Conservation (phyloP, 2,888 invertebrate species). For the Thecophora atra region DNA sequence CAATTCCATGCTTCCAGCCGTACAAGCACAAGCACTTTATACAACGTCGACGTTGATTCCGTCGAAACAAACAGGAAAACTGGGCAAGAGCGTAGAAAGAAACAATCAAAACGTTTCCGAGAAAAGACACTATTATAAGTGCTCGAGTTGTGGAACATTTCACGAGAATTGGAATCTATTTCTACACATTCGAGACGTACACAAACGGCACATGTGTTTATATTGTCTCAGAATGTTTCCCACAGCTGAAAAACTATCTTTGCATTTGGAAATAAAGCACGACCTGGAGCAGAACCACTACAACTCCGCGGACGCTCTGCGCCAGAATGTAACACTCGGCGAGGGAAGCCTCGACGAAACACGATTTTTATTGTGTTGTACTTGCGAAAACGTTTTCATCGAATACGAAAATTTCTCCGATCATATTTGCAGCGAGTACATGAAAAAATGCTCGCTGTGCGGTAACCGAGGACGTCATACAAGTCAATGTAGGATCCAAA, state of each 20-base stretch:
- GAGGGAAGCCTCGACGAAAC: constrained; percentile 64
- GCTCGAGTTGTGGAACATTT: constrained; percentile 83
- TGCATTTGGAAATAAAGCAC: constrained; percentile 82
- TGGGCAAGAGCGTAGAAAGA: neutral
- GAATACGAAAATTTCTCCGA: constrained; percentile 80
- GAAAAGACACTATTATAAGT: constrained; percentile 76
- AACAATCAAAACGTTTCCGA: neutral
- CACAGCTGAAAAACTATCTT: constrained; percentile 79
- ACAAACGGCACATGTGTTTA: constrained; percentile 82
- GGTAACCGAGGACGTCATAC: constrained; percentile 63
- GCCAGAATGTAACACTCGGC: constrained; percentile 67
- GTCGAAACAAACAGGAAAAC: constrained; percentile 3
- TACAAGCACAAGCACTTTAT: neutral
- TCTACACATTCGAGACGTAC: constrained; percentile 83
- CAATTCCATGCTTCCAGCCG: constrained; percentile 45
- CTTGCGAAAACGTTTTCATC: constrained; percentile 80
- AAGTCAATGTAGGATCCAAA: constrained; percentile 60
- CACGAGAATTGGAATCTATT: constrained; percentile 89
- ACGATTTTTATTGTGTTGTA: constrained; percentile 82
- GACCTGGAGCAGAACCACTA: constrained; percentile 78
- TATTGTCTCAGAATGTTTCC: constrained; percentile 87
- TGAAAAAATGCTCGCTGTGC: constrained; percentile 62
- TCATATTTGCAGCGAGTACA: constrained; percentile 72
- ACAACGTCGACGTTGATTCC: neutral
- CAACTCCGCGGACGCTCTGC: constrained; percentile 75